Evolutionary conservation across 2,797 vertebrate genomes (phyloP), one percentile per base, ranked within the genome.

Genomic region (Myotis findleyi): DNA sequence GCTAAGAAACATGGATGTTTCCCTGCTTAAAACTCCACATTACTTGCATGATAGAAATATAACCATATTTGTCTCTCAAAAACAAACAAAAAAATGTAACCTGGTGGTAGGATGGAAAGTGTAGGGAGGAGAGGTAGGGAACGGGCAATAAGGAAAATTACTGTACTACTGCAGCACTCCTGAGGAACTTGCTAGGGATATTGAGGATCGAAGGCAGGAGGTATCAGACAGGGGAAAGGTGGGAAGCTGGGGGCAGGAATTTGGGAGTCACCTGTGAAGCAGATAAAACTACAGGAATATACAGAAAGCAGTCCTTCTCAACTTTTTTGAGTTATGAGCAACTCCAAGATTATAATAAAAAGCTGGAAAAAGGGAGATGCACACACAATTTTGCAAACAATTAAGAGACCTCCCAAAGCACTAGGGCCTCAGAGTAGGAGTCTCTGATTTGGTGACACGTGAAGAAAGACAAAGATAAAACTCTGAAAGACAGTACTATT

Each of bases 51-150:
- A 72, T 16, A 75, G 13, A 51, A 9, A 87, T 10, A 86, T 71
- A 59, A 64, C 38, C 36, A 75, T 18, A 86, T 38, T 91, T 93
- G 81, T 91, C 55, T 72, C 86, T 83, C 75, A 94, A 84, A 95
- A 36, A 87, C 47, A 73, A 87, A 62, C 41, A 16, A 27, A 27
- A 47, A 14, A 49, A 21, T 5, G 59, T 59, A 82, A 84, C 17
- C 47, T 25, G 25, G 90, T 30, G 17, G 14, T 7, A 77, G 36
- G 49, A 76, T 25, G 55, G 49, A 69, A 79, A 20, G 2, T 4
- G 30, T 17, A 69, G 55, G 36, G 30, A 77, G 44, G 25, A 71
- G 0, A n/a, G 47, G 25, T 5, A 36, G 27, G 21, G 30, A 38
- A 41, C 13, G 36, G 57, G 49, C 57, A 69, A 57, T 14, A 59